Evolutionary conservation across 2,113 vertebrate species (phyloP).

Genomic region (Ochotona princeps): DNA sequence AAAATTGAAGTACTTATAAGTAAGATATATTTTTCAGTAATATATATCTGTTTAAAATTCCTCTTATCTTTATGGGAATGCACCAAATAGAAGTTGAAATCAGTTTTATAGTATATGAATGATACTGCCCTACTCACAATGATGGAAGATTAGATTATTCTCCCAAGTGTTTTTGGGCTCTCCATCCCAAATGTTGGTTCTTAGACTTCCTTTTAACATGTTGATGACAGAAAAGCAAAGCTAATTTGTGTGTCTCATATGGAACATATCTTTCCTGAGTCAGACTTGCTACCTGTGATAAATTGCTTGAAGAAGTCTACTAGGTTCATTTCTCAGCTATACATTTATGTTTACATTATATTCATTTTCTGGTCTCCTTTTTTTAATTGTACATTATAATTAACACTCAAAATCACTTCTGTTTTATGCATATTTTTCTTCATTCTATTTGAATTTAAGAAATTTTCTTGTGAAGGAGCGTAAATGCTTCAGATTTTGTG

Average conservation of each 20-base stretch:
- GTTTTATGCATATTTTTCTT: not conserved
- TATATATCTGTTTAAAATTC: not conserved
- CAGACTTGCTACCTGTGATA: constrained; percentile 1
- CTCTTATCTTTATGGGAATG: not conserved
- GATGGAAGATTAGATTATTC: not conserved
- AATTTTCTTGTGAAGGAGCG: constrained; percentile 22
- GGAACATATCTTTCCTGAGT: not conserved
- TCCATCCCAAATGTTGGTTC: not conserved
- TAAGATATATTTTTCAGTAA: not conserved
- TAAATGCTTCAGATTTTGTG: constrained; percentile 39
- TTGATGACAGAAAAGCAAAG: not conserved
- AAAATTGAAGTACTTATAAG: not conserved
- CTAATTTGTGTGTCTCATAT: not conserved
- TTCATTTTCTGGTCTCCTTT: not conserved
- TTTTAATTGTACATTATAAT: not conserved
- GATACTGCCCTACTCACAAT: not conserved
- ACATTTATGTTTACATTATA: constrained; percentile 7
- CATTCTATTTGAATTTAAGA: not conserved
- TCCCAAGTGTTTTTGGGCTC: not conserved
- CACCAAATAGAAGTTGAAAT: not conserved
- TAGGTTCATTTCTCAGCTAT: not conserved
- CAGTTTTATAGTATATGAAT: not conserved
- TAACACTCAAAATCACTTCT: constrained; percentile 6
- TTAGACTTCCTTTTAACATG: not conserved
- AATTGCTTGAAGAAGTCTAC: not conserved